Conservation (phyloP, 2,888 invertebrate species). For the Drosophila multiciliata region DNA sequence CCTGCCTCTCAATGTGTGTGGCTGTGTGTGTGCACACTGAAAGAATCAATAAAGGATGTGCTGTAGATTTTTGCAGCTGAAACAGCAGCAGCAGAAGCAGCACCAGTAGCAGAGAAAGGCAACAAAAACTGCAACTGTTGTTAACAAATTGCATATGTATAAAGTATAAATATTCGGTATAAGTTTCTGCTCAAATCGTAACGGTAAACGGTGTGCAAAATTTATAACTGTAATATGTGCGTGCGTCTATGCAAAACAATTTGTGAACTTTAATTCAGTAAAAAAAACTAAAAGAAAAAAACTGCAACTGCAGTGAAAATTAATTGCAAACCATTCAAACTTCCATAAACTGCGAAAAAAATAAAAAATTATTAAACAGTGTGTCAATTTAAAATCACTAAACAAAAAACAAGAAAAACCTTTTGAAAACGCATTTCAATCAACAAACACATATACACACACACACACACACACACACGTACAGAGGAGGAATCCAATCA, state of each 20-base stretch:
- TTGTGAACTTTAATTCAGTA: constrained; percentile 16
- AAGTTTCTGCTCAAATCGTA: constrained; percentile 22
- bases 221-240: constrained; percentile 30
- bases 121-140: constrained; percentile 36
- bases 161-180: constrained; percentile 10
- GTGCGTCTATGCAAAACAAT: constrained; percentile 23
- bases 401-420: background rate
- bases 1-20: constrained; percentile 31
- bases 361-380: background rate
- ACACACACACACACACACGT: background rate
- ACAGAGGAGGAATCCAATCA: constrained; percentile 6
- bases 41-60: constrained; percentile 83
- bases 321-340: constrained; percentile 1
- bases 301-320: constrained; percentile 7
- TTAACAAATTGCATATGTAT: constrained; percentile 20
- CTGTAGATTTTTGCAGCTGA: constrained; percentile 70
- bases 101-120: constrained; percentile 23
- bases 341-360: background rate
- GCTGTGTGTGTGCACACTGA: constrained; percentile 63
- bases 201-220: constrained; percentile 30
- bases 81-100: constrained; percentile 20
- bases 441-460: constrained; percentile 1
- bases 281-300: constrained; percentile 8
- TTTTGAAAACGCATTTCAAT: constrained; percentile 6
- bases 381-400: background rate